Percentiles rank a stretch among this genome's conserved stretches.
Evolutionary conservation across 2,888 invertebrate species (phyloP).

Genomic region (Physocephala rufipes): DNA sequence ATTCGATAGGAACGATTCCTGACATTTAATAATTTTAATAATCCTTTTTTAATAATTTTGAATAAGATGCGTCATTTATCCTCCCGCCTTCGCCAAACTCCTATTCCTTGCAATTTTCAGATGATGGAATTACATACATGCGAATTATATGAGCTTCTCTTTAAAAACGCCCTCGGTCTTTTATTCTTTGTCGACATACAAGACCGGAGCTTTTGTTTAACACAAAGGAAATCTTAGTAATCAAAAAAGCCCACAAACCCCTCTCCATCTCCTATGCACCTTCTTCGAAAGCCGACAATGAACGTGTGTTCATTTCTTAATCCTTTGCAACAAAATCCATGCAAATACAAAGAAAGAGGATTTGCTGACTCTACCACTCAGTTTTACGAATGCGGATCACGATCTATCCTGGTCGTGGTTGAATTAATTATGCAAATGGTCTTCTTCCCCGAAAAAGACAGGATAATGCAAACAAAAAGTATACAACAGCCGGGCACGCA

Average conservation of each 20-base stretch:
- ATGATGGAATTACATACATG: too few relatives aligned
- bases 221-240: background rate
- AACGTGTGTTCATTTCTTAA: slow-evolving; percentile 22
- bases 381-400: slow-evolving; percentile 29
- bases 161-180: background rate
- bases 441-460: slow-evolving; percentile 3
- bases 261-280: too few relatives aligned
- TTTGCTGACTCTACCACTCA: slow-evolving; percentile 8
- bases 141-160: background rate
- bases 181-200: slow-evolving; percentile 20
- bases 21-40: too few relatives aligned
- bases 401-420: slow-evolving; percentile 20
- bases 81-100: too few relatives aligned
- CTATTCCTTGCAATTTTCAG: too few relatives aligned
- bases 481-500: too few relatives aligned
- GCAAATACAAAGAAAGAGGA: slow-evolving; percentile 15
- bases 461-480: background rate
- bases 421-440: slow-evolving; percentile 34
- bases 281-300: background rate
- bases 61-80: too few relatives aligned
- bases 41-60: too few relatives aligned
- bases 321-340: slow-evolving; percentile 2
- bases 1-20: too few relatives aligned
- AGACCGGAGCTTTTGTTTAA: background rate
- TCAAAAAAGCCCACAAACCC: background rate